Evolutionary conservation across 2,113 vertebrate genomes (phyloP).

Genomic region (Stictonetta naevosa): DNA sequence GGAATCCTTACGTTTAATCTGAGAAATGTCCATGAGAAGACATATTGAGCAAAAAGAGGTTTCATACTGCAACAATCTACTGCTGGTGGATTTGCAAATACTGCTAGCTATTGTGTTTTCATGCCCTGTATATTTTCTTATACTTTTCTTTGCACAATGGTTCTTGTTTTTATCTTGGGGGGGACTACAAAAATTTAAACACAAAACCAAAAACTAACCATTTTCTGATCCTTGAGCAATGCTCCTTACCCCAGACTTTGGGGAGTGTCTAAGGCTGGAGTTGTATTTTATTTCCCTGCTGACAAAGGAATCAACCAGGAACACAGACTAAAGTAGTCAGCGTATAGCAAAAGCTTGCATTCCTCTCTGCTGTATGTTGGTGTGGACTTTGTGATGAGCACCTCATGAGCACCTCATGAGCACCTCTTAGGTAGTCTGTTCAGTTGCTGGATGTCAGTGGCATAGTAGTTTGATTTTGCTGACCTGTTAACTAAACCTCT

Average conservation of each 20-base stretch:
- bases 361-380: neutral
- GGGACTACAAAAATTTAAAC: neutral
- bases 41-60: neutral
- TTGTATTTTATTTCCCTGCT: neutral
- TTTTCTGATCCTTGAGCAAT: neutral
- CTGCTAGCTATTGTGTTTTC: neutral
- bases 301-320: neutral
- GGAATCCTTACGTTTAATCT: neutral
- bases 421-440: neutral
- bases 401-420: no score
- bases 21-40: neutral
- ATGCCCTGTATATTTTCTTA: neutral
- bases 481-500: constrained; percentile 5
- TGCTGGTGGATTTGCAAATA: neutral
- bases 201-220: neutral
- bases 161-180: neutral
- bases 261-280: neutral
- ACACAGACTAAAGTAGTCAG: neutral
- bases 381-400: neutral
- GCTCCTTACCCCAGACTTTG: neutral
- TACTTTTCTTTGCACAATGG: neutral
- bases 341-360: neutral
- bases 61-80: neutral
- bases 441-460: constrained; percentile 23
- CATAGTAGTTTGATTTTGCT: constrained; percentile 37